These are phyloP conservation scores for Tyrannus savana DNA, from an alignment of 2,113 vertebrate genomes.

Conservation along the genomic window DNA sequence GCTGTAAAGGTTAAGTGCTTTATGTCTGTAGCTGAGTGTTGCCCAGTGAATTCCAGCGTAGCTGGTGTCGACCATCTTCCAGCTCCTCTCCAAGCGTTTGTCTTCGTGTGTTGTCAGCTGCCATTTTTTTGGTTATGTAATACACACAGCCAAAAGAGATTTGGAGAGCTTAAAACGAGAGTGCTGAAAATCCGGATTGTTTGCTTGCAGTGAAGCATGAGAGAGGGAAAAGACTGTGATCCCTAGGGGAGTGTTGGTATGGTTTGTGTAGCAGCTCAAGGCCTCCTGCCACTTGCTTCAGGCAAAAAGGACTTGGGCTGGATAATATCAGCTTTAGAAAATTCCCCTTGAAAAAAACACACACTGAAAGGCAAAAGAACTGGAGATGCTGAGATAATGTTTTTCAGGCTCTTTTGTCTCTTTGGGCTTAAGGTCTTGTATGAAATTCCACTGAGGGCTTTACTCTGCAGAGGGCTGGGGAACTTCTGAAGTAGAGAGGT, in stretches of 20 bases:
- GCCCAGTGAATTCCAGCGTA: background rate
- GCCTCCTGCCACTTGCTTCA: background rate
- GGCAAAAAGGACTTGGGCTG: background rate
- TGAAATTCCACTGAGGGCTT: background rate
- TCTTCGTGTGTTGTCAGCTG: background rate
- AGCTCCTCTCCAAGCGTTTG: background rate
- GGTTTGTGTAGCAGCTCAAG: background rate
- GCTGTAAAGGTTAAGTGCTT: background rate
- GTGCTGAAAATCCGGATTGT: background rate
- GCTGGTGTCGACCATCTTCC: background rate
- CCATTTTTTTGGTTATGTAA: background rate
- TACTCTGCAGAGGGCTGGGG: background rate
- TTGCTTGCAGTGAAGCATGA: background rate
- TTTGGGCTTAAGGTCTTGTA: background rate
- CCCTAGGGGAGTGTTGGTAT: background rate
- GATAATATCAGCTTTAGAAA: background rate
- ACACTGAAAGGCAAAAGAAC: background rate
- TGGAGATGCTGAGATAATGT: background rate
- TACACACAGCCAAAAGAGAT: background rate
- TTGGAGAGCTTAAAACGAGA: background rate
- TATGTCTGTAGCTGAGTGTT: background rate
- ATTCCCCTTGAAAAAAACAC: background rate
- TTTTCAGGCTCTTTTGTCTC: background rate
- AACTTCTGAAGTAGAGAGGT: background rate
- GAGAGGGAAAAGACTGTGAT: background rate